Base-by-base conservation (phyloP, 2,888 invertebrate genomes). In the Lasioglossum malachurum region DNA sequence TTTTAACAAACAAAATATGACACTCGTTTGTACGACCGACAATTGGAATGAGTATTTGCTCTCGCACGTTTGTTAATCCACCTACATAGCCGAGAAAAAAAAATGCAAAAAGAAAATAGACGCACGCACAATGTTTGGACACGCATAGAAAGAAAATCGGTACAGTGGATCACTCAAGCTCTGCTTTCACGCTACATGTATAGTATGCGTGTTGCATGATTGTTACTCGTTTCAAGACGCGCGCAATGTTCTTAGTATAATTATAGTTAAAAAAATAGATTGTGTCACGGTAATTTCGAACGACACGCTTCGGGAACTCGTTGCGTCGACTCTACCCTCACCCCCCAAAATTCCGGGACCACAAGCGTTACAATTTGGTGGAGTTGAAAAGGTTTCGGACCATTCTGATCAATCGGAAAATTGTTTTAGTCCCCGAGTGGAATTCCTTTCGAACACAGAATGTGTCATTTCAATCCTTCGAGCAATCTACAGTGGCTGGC, bases 231-330 rank as follows among this genome's bases (percentile, higher is more conserved):
- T 74, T 35, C 23, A 38, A 69, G 38, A 69, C 69, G 19, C 69
- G 69, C 19, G 35, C 23, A 23, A 69, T 10, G 69, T 69, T 69
- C 4, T 35, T 38, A 35, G 23, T 23, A 57, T 57, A 57, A 57
- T 57, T n/a, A n/a, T 57, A n/a, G 57, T n/a, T 71, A 71, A 14
- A 71, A 71, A 71, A 71, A 71, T 71, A 71, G 41, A 71, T 71
- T 14, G 38, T 14, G n/a, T 71, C 41, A 5, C 23, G 41, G n/a
- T 41, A n/a, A n/a, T n/a, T 12, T 41, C 41, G 71, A 41, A 14
- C n/a, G 5, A n/a, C 41, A 12, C 38, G 67, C 5, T 41, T 41
- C n/a, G 7, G 71, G 2, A n/a, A 41, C 41, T 41, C 71, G 71
- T 38, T 41, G 41, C 2, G 35, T 38, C 38, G 2, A 31, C 67